Percentiles rank a stretch among this genome's conserved stretches.
These are phyloP conservation scores for Centrocercus urophasianus DNA, from an alignment of 2,113 vertebrate species.

Conservation along the genomic window DNA sequence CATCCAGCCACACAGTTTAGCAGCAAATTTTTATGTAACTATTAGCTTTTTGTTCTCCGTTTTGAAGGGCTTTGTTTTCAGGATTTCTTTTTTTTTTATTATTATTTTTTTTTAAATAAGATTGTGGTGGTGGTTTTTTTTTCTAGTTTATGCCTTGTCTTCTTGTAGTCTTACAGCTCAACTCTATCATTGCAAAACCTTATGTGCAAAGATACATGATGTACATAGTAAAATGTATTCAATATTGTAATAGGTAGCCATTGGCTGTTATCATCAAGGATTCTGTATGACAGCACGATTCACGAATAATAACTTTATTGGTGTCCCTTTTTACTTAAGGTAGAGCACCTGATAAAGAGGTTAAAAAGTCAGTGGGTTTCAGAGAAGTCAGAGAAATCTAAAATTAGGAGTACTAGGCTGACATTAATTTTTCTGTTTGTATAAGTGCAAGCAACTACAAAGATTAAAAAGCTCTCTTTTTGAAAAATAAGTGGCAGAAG, in stretches of 20 bases:
- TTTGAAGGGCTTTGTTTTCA: background rate
- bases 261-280: slow-evolving; percentile 19
- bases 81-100: background rate
- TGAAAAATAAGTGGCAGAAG: background rate
- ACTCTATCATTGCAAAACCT: background rate
- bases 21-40: background rate
- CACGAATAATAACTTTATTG: slow-evolving; percentile 44
- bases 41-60: background rate
- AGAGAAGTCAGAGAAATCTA: background rate
- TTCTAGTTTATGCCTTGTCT: background rate
- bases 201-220: background rate
- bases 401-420: slow-evolving; percentile 1
- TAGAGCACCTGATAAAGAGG: slow-evolving; percentile 44
- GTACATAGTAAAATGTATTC: background rate
- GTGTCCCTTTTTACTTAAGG: background rate
- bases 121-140: background rate
- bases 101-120: too few relatives aligned
- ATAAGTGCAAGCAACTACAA: background rate
- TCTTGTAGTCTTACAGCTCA: background rate
- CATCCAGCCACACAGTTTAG: background rate
- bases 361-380: slow-evolving; percentile 37
- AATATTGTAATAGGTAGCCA: background rate
- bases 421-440: slow-evolving; percentile 16
- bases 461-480: background rate
- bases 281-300: background rate